These are phyloP conservation scores for Strigops habroptila DNA, from an alignment of 2,113 vertebrate species.

Conservation along the genomic window DNA sequence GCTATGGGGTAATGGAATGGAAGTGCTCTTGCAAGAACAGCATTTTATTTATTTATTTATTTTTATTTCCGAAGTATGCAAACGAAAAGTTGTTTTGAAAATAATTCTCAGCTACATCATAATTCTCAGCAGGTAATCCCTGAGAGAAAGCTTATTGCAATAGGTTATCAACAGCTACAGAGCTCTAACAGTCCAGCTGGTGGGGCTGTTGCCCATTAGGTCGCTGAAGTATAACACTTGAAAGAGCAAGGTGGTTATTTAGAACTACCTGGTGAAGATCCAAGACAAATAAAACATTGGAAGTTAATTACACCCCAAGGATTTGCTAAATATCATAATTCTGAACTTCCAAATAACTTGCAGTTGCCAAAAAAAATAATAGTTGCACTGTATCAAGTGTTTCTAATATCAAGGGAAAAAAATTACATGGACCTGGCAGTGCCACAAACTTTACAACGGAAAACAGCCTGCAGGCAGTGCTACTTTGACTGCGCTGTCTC, in stretches of 20 bases:
- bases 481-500: not conserved
- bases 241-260: not conserved
- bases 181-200: not conserved
- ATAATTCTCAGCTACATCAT: not conserved
- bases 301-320: not conserved
- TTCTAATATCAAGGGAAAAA: not conserved
- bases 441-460: not conserved
- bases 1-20: not conserved
- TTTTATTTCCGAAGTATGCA: not conserved
- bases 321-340: not conserved
- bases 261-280: not conserved
- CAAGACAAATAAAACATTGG: not conserved
- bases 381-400: not conserved
- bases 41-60: too few species aligned
- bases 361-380: not conserved
- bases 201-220: not conserved
- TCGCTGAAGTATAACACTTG: not conserved
- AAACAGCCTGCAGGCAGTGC: not conserved
- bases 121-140: not conserved
- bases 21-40: not conserved
- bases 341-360: not conserved
- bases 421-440: fast-evolving
- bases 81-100: not conserved
- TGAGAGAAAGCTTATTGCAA: not conserved
- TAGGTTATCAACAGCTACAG: not conserved